Percentiles rank a stretch among this genome's conserved stretches.
These are phyloP conservation scores for Poicephalus meyeri DNA, from an alignment of 2,113 vertebrate species.

Conservation along the genomic window DNA sequence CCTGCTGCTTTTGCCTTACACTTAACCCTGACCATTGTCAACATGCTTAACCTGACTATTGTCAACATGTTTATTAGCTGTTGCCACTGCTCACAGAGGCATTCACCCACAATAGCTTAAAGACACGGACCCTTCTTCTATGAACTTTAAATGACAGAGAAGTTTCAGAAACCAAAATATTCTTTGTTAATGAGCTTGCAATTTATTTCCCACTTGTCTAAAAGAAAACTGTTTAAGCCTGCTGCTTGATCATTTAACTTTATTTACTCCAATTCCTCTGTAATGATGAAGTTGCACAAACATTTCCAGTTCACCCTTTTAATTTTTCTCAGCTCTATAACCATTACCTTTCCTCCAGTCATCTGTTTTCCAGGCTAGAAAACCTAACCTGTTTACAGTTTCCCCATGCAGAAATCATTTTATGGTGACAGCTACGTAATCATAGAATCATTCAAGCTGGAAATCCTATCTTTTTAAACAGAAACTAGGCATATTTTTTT, in stretches of 20 bases:
- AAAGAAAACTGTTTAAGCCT: not conserved
- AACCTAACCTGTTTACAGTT: not conserved
- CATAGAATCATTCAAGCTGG: not conserved
- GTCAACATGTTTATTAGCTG: too few species aligned
- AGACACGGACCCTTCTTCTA: not conserved
- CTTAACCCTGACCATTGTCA: too few species aligned
- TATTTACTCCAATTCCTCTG: not conserved
- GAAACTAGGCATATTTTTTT: not conserved
- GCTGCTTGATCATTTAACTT: not conserved
- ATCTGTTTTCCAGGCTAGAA: not conserved
- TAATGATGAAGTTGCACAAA: not conserved
- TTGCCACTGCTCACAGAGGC: too few species aligned
- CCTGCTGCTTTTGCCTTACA: too few species aligned
- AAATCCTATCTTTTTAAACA: not conserved
- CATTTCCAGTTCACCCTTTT: not conserved
- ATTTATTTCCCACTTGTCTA: not conserved
- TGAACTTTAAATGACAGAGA: not conserved
- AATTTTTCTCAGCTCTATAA: not conserved
- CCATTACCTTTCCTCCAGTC: not conserved
- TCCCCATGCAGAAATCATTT: not conserved
- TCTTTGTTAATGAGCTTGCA: not conserved
- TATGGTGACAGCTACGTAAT: not conserved
- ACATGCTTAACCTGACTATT: too few species aligned
- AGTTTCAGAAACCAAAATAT: not conserved
- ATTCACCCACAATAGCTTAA: not conserved